Evolutionary conservation across 2,797 vertebrate species (phyloP).

Genomic region (Lepus townsendii): DNA sequence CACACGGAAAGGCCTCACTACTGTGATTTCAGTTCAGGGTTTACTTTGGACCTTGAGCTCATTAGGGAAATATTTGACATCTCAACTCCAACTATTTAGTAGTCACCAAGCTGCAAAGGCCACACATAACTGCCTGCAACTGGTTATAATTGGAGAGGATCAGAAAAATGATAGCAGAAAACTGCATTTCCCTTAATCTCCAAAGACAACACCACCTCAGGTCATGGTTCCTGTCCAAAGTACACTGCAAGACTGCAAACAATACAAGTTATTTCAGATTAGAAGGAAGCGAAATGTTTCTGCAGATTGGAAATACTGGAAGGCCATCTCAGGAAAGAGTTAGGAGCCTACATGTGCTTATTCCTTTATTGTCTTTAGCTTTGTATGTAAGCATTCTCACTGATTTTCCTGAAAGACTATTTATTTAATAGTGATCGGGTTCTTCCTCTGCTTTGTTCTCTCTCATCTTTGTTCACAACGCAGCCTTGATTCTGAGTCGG

Average conservation of each 20-base stretch:
- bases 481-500: constrained; percentile 6
- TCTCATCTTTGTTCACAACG: neutral
- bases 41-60: constrained; percentile 77
- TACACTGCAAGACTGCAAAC: constrained; percentile 81
- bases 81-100: constrained; percentile 78
- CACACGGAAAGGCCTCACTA: constrained; percentile 54
- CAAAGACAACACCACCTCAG: constrained; percentile 86
- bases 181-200: constrained; percentile 85
- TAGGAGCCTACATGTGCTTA: neutral
- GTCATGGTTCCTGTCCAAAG: constrained; percentile 86
- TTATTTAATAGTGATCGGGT: neutral
- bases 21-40: constrained; percentile 46
- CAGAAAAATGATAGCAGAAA: constrained; percentile 81
- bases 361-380: neutral
- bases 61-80: constrained; percentile 84
- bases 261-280: constrained; percentile 82
- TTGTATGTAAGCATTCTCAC: constrained; percentile 4
- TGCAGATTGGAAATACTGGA: constrained; percentile 77
- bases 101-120: constrained; percentile 77
- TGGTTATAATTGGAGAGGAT: constrained; percentile 80
- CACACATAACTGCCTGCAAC: constrained; percentile 79
- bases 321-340: constrained; percentile 71
- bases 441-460: neutral
- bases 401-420: neutral
- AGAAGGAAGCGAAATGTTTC: constrained; percentile 81